Conservation (phyloP, 2,797 vertebrate genomes). For the Poeciliopsis turneri region DNA sequence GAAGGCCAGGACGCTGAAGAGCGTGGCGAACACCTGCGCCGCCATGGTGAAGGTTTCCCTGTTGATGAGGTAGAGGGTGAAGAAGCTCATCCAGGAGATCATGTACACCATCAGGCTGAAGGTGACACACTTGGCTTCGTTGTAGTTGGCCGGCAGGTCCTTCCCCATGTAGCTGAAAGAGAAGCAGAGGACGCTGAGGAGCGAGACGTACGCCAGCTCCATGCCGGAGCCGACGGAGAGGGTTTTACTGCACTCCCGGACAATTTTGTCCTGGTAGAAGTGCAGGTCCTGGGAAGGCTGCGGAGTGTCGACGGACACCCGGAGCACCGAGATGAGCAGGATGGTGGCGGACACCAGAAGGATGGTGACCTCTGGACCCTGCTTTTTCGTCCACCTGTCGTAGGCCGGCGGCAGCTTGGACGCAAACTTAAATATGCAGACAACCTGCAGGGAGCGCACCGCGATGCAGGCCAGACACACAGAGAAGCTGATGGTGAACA, state of each 20-base stretch:
- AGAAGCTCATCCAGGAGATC: conserved; percentile 83
- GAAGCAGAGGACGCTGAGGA: conserved; percentile 82
- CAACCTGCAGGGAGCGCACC: conserved; percentile 85
- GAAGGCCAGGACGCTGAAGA: conserved; percentile 83
- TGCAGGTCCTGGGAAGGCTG: conserved; percentile 67
- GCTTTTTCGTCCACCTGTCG: conserved; percentile 82
- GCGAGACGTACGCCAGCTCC: conserved; percentile 67
- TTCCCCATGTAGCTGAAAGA: conserved; percentile 86
- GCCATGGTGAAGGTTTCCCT: conserved; percentile 77
- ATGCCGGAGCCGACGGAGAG: conserved; percentile 65
- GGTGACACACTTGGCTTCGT: conserved; percentile 86
- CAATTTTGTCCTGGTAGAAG: conserved; percentile 67
- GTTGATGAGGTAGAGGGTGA: conserved; percentile 82
- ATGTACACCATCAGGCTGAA: conserved; percentile 86
- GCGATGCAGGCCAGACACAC: conserved; percentile 83
- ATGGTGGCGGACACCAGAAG: conserved; percentile 57
- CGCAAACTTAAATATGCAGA: conserved; percentile 88
- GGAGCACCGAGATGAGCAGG: conserved; percentile 65
- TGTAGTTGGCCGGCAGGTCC: conserved; percentile 89
- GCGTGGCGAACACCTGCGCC: conserved; percentile 73
- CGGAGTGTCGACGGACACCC: conserved; percentile 51
- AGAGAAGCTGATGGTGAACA: conserved; percentile 83
- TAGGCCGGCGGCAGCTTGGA: conserved; percentile 81
- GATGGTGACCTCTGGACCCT: conserved; percentile 80
- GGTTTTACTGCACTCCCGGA: conserved; percentile 80